These are phyloP conservation scores for Ladona fulva DNA, from an alignment of 1,140 invertebrate species.

Conservation along the genomic window DNA sequence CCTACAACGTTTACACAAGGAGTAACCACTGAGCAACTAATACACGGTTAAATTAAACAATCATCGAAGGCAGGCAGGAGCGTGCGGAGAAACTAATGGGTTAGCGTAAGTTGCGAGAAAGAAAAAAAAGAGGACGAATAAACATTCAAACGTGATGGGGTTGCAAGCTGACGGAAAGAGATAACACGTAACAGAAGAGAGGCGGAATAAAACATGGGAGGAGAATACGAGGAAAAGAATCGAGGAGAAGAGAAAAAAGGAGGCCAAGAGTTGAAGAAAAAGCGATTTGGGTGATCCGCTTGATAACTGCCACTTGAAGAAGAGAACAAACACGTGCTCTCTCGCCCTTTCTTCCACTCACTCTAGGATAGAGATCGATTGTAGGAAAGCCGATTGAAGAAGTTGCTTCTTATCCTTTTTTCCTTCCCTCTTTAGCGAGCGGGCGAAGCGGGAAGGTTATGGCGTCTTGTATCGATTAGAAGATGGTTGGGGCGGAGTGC, in stretches of 20 bases:
- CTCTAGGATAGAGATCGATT: conserved; percentile 18
- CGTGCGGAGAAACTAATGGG: background rate
- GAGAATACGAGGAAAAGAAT: too few species aligned
- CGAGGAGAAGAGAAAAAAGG: background rate
- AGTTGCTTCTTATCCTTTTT: conserved; percentile 14
- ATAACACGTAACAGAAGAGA: background rate
- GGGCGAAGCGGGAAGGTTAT: conserved; percentile 22
- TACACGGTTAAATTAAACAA: too few species aligned
- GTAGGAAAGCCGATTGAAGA: background rate
- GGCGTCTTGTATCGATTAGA: conserved; percentile 25
- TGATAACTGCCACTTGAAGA: background rate
- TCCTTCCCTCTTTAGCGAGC: conserved; percentile 17
- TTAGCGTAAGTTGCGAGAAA: background rate
- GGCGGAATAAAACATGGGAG: background rate
- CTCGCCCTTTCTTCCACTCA: conserved; percentile 11
- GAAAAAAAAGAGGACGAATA: background rate
- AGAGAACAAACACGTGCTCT: conserved; percentile 16
- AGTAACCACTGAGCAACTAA: too few species aligned
- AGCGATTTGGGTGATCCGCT: background rate
- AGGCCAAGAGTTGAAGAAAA: background rate
- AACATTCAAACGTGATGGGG: background rate
- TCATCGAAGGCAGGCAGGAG: background rate
- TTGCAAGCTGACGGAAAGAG: background rate
- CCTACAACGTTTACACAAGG: too few species aligned
- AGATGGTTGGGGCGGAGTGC: conserved; percentile 24